Evolutionary conservation across 2,797 vertebrate species (phyloP).

Genomic region (Agapornis canus): DNA sequence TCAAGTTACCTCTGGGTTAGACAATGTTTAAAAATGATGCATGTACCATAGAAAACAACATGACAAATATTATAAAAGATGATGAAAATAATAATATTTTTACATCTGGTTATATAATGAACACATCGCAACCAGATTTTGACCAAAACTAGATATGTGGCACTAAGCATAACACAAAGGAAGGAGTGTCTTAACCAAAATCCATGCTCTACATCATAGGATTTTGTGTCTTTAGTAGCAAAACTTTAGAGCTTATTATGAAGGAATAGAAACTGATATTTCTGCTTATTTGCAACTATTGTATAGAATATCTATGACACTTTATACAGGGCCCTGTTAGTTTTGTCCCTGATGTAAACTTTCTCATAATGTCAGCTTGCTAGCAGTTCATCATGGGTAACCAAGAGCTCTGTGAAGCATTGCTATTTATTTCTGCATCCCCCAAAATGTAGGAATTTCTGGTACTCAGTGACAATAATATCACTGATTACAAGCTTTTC

Average conservation of each 20-base stretch:
- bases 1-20: neutral
- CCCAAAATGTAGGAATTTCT: neutral
- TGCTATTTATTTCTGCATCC: neutral
- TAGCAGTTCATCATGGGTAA: neutral
- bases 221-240: neutral
- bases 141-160: neutral
- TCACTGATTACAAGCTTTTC: neutral
- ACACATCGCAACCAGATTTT: neutral
- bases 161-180: neutral
- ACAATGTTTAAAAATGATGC: neutral
- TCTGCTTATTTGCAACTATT: neutral
- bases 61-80: neutral
- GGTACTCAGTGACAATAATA: neutral
- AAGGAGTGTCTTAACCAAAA: neutral
- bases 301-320: neutral
- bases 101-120: neutral
- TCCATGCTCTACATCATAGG: neutral
- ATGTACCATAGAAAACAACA: neutral
- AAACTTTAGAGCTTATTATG: neutral
- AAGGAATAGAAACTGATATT: neutral
- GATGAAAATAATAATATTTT: neutral
- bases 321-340: accelerated
- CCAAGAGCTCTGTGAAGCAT: neutral
- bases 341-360: neutral
- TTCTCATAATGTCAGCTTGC: neutral